Base-by-base conservation (phyloP, 2,113 vertebrate genomes). In the Coreoperca whiteheadi region DNA sequence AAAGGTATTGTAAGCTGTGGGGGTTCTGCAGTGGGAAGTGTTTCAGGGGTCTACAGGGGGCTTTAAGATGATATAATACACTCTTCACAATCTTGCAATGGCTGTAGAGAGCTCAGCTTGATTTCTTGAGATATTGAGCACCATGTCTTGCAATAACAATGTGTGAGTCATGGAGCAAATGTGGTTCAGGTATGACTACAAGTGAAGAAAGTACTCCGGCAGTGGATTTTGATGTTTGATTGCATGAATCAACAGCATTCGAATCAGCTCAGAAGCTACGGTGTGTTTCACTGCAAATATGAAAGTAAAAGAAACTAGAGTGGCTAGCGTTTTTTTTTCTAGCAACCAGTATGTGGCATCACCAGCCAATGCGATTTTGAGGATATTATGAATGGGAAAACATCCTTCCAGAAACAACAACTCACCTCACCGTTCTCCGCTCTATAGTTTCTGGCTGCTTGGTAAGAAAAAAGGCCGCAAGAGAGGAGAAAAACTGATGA, bases 1-100 rank as follows among this genome's bases (percentile, higher is more conserved):
- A 89, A 69, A 78, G 82, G 83, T 87, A 87, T 81, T 90, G 87
- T 72, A 60, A 73, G 64, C 72, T 79, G 37, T 61, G 50, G 51
- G 23, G 59, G 60, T 37, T 16, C 57, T 76, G 43, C 23, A 54
- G 84, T 25, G 70, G 67, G 77, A 69, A 74, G 82, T 39, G 76
- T 83, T 84, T 80, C 83, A 43, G 71, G 77, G 59, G 73, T 71
- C 64, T 65, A 57, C 67, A 57, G 30, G 53, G 77, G 54, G 51
- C 34, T 74, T 81, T 61, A 48, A 75, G 59, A 59, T 57, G 57
- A 71, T 61, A 41, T 73, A 39, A 85, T 34, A 64, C 60, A n/a
- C 67, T 71, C 37, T 41, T 43, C 30, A 16, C 76, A 59, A 63
- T 68, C 32, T 64, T 3, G 4, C 66, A 77, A 63, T 18, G 72